Conservation (phyloP, 1,140 invertebrate genomes). For the Rhizoglyphus robini region DNA sequence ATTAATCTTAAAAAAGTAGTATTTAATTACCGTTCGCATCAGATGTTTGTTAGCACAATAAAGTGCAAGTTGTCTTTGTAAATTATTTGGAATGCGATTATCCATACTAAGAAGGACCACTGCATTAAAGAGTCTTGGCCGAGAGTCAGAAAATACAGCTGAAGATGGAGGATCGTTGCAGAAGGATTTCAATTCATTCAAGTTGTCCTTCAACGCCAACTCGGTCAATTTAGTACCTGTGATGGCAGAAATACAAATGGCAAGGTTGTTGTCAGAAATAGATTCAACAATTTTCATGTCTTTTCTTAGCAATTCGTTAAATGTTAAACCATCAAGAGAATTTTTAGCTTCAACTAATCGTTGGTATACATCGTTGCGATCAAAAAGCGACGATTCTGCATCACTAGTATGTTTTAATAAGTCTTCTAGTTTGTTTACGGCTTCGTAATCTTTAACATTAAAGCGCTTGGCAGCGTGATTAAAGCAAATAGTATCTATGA, state of each 20-base stretch:
- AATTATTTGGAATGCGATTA: not conserved
- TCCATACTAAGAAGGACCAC: conserved; percentile 20
- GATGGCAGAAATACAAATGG: conserved; percentile 44
- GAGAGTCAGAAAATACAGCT: conserved; percentile 5
- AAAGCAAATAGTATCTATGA: conserved; percentile 57
- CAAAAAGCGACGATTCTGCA: not conserved
- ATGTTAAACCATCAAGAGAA: conserved; percentile 41
- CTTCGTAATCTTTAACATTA: conserved; percentile 44
- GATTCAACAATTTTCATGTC: conserved; percentile 45
- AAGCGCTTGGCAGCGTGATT: conserved; percentile 44
- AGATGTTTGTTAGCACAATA: conserved; percentile 18
- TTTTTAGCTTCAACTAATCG: conserved; percentile 43
- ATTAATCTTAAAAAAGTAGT: not conserved
- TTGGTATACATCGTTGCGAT: conserved; percentile 35
- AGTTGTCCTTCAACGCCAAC: not conserved
- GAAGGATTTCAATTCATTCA: conserved; percentile 2
- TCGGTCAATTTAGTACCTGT: conserved; percentile 28
- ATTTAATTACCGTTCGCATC: conserved; percentile 16
- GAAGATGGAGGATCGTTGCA: not conserved
- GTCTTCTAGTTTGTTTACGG: conserved; percentile 32
- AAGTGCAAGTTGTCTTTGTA: conserved; percentile 17
- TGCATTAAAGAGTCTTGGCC: conserved; percentile 4
- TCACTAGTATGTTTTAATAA: conserved; percentile 30
- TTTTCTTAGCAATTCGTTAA: conserved; percentile 45
- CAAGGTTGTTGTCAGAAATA: conserved; percentile 26